These are phyloP conservation scores for Stichodactyla helianthus DNA, from an alignment of 64 coral and sea anemone genomes.

Conservation along the genomic window DNA sequence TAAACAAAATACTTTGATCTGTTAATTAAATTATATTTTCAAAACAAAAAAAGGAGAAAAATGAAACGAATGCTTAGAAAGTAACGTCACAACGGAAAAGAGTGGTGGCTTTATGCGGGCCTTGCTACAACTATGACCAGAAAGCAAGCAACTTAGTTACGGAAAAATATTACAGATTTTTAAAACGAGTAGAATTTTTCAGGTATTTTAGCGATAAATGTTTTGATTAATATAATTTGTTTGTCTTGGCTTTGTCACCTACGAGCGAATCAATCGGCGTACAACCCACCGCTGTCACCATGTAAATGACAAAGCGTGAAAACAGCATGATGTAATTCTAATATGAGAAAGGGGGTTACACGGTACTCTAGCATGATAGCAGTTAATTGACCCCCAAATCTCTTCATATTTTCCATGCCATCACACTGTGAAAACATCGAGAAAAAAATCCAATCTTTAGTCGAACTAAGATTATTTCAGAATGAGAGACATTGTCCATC, in stretches of 20 bases:
- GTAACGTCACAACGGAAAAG: no score
- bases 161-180: no score
- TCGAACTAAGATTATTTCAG: background rate
- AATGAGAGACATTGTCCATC: constrained; percentile 91
- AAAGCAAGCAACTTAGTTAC: no score
- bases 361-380: background rate
- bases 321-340: background rate
- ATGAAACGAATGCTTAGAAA: no score
- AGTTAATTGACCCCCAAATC: background rate
- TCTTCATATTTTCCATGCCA: background rate
- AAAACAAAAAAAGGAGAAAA: no score
- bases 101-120: no score
- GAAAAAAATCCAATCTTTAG: background rate
- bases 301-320: background rate
- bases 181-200: no score
- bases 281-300: background rate
- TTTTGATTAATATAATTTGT: no score
- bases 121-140: no score
- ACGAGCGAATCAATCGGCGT: background rate
- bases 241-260: background rate
- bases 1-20: no score
- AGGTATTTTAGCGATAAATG: no score
- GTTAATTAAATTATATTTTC: no score
- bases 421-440: background rate
- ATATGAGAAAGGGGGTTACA: background rate